Evolutionary conservation across 2,888 invertebrate species (phyloP).

Genomic region (Mesorhabditis spiculigera): DNA sequence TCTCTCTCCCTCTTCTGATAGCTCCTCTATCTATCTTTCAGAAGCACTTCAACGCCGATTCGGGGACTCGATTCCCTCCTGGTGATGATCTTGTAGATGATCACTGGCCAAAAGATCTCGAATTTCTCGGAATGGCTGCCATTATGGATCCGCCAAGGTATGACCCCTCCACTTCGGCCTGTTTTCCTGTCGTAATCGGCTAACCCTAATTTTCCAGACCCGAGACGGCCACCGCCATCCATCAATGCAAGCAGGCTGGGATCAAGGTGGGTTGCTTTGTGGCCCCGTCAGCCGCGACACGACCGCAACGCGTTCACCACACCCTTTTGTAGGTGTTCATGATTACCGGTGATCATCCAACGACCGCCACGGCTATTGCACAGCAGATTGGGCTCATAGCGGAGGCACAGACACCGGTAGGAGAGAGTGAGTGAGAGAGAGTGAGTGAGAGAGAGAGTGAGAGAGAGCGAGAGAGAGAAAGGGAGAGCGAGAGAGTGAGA

Average conservation of each 20-base stretch:
- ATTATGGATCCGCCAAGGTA: constrained; percentile 49
- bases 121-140: constrained; percentile 55
- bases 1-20: background rate
- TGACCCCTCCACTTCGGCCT: background rate
- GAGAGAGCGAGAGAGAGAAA: too few species aligned
- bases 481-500: too few species aligned
- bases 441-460: too few species aligned
- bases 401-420: background rate
- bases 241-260: constrained; percentile 56
- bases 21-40: constrained; percentile 8
- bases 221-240: constrained; percentile 51
- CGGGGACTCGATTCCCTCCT: constrained; percentile 26
- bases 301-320: background rate
- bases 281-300: too few species aligned
- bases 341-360: constrained; percentile 56
- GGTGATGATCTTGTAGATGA: constrained; percentile 18
- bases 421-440: background rate
- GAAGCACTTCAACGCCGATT: constrained; percentile 42
- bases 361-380: constrained; percentile 52
- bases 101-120: constrained; percentile 38
- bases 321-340: constrained; percentile 24
- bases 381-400: constrained; percentile 49
- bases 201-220: constrained; percentile 22
- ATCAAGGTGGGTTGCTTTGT: constrained; percentile 43
- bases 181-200: background rate